Percentiles rank a stretch among this genome's conserved stretches.
These are phyloP conservation scores for Dynastes grantii DNA, from an alignment of 2,888 invertebrate genomes.

Conservation along the genomic window DNA sequence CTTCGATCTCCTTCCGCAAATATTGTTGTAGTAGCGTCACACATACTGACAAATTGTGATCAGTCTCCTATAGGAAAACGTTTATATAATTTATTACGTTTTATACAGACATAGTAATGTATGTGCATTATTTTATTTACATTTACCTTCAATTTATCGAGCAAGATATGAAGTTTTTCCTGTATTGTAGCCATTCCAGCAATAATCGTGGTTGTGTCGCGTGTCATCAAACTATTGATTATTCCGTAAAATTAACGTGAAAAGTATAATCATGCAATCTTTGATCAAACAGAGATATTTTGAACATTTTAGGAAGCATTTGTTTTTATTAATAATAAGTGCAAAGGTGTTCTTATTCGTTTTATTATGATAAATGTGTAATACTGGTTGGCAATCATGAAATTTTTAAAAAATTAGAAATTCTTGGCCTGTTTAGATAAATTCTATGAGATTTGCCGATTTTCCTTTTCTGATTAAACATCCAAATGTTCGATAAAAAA, in stretches of 20 bases:
- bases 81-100: conserved; percentile 19
- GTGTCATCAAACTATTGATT: conserved; percentile 61
- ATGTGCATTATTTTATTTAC: not conserved
- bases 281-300: conserved; percentile 50
- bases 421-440: too few relatives aligned
- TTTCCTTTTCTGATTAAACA: too few relatives aligned
- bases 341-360: not conserved
- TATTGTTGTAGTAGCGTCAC: conserved; percentile 59
- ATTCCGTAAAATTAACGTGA: conserved; percentile 56
- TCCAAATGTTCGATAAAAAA: too few relatives aligned
- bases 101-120: conserved; percentile 11
- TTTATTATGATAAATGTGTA: not conserved
- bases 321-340: not conserved
- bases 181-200: conserved; percentile 56
- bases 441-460: too few relatives aligned
- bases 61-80: conserved; percentile 56
- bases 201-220: conserved; percentile 56
- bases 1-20: conserved; percentile 52
- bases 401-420: too few relatives aligned
- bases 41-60: conserved; percentile 59
- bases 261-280: conserved; percentile 56
- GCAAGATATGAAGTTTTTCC: conserved; percentile 58
- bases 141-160: conserved; percentile 60
- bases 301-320: not conserved
- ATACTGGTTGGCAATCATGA: too few relatives aligned